Conservation (phyloP, 1,140 invertebrate genomes). For the Microvelia longipes region DNA sequence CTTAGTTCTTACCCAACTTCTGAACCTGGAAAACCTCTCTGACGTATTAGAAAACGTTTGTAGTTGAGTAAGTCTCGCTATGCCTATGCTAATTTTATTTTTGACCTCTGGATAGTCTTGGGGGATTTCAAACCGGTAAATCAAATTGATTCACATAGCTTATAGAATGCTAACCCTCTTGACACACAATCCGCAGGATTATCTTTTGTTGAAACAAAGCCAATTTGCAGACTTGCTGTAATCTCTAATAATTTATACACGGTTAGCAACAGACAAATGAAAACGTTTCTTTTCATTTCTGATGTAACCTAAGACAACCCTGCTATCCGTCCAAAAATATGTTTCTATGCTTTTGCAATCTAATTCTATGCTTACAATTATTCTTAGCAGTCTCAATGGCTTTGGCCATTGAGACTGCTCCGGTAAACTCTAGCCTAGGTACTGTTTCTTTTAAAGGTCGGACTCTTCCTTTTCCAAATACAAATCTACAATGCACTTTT, state of each 20-base stretch:
- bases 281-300: neutral
- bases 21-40: neutral
- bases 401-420: neutral
- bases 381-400: neutral
- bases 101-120: neutral
- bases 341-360: neutral
- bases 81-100: neutral
- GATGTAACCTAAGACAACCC: neutral
- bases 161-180: neutral
- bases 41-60: neutral
- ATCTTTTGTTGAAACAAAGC: neutral
- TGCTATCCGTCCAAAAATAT: neutral
- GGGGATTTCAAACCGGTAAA: neutral
- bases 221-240: neutral
- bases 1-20: neutral
- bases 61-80: no score
- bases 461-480: neutral
- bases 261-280: neutral
- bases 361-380: neutral
- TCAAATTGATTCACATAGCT: neutral
- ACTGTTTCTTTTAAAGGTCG: neutral
- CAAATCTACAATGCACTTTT: neutral
- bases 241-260: neutral
- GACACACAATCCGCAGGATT: neutral
- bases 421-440: neutral